Evolutionary conservation across 2,113 vertebrate species (phyloP).

Genomic region (Thunnus maccoyii): DNA sequence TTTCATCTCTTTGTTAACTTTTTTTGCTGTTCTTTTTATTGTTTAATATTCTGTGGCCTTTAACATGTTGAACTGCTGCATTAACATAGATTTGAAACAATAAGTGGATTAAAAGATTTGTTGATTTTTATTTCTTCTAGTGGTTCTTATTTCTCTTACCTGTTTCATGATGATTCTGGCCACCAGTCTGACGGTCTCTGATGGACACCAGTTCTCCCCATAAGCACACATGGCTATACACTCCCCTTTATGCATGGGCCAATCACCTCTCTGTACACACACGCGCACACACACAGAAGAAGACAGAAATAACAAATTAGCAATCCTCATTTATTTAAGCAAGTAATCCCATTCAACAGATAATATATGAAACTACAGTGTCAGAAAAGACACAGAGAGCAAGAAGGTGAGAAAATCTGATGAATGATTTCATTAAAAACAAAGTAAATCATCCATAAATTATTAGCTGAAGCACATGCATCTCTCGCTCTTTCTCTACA

Average conservation of each 20-base stretch:
- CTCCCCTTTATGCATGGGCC: conserved; percentile 97
- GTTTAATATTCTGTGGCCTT: too few relatives aligned
- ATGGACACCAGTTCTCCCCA: conserved; percentile 96
- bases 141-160: conserved; percentile 76
- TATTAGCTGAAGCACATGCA: not conserved
- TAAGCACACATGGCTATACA: conserved; percentile 94
- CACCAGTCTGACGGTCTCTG: conserved; percentile 94
- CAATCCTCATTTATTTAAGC: not conserved
- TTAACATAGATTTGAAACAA: too few relatives aligned
- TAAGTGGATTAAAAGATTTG: too few relatives aligned
- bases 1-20: too few relatives aligned
- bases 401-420: not conserved
- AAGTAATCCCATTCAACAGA: not conserved
- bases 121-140: too few relatives aligned
- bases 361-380: not conserved
- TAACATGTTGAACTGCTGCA: too few relatives aligned
- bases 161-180: conserved; percentile 96
- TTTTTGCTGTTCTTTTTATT: too few relatives aligned
- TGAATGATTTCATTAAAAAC: not conserved
- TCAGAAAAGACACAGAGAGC: not conserved
- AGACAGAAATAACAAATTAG: not conserved
- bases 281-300: not conserved
- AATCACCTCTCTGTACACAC: conserved; percentile 90
- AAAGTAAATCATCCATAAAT: conserved; percentile 5
- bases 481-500: not conserved